phyloP scores from a whole-genome alignment of 2,888 invertebrate genomes.

The Emmelina monodactyla region DNA sequence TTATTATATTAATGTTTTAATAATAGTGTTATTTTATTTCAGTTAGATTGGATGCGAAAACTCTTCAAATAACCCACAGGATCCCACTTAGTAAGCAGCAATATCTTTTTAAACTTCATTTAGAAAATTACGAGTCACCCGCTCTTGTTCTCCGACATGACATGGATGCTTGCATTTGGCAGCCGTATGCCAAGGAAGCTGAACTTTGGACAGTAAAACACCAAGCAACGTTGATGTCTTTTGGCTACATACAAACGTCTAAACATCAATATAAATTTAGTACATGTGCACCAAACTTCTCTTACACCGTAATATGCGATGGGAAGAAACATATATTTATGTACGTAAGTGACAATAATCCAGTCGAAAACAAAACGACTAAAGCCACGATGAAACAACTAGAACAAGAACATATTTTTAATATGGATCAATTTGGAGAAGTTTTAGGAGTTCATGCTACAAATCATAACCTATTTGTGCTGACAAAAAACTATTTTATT shows the following conservation, averaged over 20 bases:
- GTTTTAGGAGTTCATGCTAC: slow-evolving; percentile 77
- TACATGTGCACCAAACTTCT: slow-evolving; percentile 75
- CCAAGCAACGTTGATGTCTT: slow-evolving; percentile 79
- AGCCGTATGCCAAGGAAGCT: slow-evolving; percentile 61
- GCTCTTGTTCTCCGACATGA: slow-evolving; percentile 79
- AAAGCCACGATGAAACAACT: slow-evolving; percentile 60
- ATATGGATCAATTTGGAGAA: slow-evolving; percentile 71
- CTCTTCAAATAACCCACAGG: slow-evolving; percentile 66
- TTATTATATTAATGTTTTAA: too few species aligned
- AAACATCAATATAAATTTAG: slow-evolving; percentile 82
- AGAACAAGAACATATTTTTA: slow-evolving; percentile 81
- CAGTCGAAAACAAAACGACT: slow-evolving; percentile 73
- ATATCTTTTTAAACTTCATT: slow-evolving; percentile 62
- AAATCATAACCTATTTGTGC: slow-evolving; percentile 70
- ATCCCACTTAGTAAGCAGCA: slow-evolving; percentile 72
- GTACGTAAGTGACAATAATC: slow-evolving; percentile 66
- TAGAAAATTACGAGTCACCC: slow-evolving; percentile 62
- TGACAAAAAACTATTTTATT: slow-evolving; percentile 65
- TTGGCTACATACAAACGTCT: slow-evolving; percentile 87
- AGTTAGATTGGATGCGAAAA: too few species aligned
- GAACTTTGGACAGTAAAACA: slow-evolving; percentile 72
- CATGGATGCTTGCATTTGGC: slow-evolving; percentile 85
- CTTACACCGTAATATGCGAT: slow-evolving; percentile 79
- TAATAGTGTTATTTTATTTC: too few species aligned
- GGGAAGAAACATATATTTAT: slow-evolving; percentile 77